These are phyloP conservation scores for Hirtodrosophila histrioides DNA, from an alignment of 2,888 invertebrate species.

Conservation along the genomic window DNA sequence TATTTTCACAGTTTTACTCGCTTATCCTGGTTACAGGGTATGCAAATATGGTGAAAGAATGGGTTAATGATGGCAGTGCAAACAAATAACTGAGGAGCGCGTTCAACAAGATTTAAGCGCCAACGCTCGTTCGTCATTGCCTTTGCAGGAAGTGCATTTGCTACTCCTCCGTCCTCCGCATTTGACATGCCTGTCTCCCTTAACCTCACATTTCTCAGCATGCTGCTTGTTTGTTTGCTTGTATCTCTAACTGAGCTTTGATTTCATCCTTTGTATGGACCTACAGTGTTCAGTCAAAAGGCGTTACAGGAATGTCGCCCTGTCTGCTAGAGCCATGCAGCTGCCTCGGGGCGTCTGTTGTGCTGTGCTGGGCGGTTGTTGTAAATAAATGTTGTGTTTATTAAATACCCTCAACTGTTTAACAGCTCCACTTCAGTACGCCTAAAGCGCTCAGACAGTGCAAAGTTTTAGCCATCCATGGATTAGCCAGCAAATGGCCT, in stretches of 20 bases:
- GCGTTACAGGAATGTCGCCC: constrained; percentile 35
- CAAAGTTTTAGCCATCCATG: constrained; percentile 10
- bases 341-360: constrained; percentile 1
- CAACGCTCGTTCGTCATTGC: constrained; percentile 18
- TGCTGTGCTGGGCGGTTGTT: constrained; percentile 14
- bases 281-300: constrained; percentile 38
- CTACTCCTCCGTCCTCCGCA: neutral
- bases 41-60: neutral
- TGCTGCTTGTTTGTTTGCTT: constrained; percentile 17
- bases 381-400: constrained; percentile 67
- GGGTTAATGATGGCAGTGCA: neutral
- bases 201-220: neutral
- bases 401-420: constrained; percentile 59
- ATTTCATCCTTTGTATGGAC: constrained; percentile 61
- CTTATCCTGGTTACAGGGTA: neutral
- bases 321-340: neutral
- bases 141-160: constrained; percentile 60
- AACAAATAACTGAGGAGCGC: constrained; percentile 13
- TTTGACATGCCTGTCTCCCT: neutral
- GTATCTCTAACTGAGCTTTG: constrained; percentile 39
- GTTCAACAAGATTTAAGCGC: constrained; percentile 64
- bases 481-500: constrained; percentile 12
- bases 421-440: constrained; percentile 46
- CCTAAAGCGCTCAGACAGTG: constrained; percentile 22
- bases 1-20: no score